Base-by-base conservation (phyloP, 2,888 invertebrate genomes). In the Limnephilus auricula region DNA sequence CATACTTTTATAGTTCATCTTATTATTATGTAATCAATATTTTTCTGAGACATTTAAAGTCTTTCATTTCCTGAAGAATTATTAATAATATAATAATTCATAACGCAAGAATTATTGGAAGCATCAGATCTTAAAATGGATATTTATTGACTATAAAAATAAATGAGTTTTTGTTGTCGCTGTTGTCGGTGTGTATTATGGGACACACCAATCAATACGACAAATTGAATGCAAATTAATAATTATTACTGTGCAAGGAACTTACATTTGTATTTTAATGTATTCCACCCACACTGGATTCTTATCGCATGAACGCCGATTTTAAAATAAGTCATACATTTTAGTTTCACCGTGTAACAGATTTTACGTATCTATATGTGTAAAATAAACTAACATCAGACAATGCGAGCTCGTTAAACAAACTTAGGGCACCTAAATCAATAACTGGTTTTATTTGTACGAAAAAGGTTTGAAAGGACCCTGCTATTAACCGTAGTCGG, bases 1-100 rank as follows among this genome's bases (percentile, higher is more conserved):
- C 2, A 34, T 34, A 34, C 82, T 34, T 82, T 82, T 82, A 82
- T 4, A 82, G 82, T 82, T 82, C 82, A 32, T 82, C 82, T 82
- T 82, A 32, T 82, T 45, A 45, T 45, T 10, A 45, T 45, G 45
- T 45, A 45, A 3, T 32, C 34, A 34, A 12, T 82, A 15, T 34
- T 32, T 82, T 34, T 12, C 34, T 34, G 34, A 34, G 32, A 32
- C 34, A 65, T 65, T 65, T 9, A 65, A 65, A 65, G 65, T 65
- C n/a, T 65, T n/a, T 25, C 25, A 65, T 65, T 65, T 65, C 65
- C 65, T 65, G 31, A 32, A 32, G 12, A 82, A 32, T 31, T 32
- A 13, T 82, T 15, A 65, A 65, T 65, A 65, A 65, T 65, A 32
- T 15, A 65, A 65, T 65, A 65, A 65, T 65, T 65, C 65, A 65